These are phyloP conservation scores for Tolmerus cingulatus DNA, from an alignment of 2,888 invertebrate genomes.

Conservation along the genomic window DNA sequence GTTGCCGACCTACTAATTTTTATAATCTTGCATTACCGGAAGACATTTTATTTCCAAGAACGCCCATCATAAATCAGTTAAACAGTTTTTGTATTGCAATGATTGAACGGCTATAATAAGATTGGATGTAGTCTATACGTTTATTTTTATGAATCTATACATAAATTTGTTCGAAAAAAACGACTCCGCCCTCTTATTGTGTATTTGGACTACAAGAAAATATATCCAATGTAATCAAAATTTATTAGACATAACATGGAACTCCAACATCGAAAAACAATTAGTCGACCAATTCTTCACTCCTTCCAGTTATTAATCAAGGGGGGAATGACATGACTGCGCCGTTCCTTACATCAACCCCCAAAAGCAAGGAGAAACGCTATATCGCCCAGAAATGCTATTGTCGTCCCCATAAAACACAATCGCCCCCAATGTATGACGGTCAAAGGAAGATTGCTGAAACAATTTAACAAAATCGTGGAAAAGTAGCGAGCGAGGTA, in stretches of 20 bases:
- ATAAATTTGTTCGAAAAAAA: background rate
- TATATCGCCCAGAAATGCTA: background rate
- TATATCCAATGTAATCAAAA: background rate
- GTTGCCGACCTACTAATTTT: too few relatives aligned
- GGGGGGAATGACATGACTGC: background rate
- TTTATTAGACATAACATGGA: background rate
- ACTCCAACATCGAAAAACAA: background rate
- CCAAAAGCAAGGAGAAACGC: background rate
- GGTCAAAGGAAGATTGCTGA: slow-evolving; percentile 42
- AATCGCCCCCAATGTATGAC: slow-evolving; percentile 26
- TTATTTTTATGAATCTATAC: too few relatives aligned
- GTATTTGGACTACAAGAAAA: background rate
- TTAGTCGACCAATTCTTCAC: background rate
- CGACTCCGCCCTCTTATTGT: background rate
- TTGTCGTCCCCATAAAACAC: slow-evolving; percentile 24
- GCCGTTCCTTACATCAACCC: background rate
- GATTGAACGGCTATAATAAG: too few relatives aligned
- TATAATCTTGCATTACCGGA: too few relatives aligned
- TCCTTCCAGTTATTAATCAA: background rate
- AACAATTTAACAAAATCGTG: slow-evolving; percentile 46
- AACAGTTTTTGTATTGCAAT: too few relatives aligned
- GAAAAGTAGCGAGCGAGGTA: slow-evolving; percentile 32
- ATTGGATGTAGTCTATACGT: too few relatives aligned
- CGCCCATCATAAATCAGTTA: too few relatives aligned
- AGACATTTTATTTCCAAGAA: too few relatives aligned